These are phyloP conservation scores for Drosophila tani DNA, from an alignment of 1,140 invertebrate genomes.

Conservation along the genomic window DNA sequence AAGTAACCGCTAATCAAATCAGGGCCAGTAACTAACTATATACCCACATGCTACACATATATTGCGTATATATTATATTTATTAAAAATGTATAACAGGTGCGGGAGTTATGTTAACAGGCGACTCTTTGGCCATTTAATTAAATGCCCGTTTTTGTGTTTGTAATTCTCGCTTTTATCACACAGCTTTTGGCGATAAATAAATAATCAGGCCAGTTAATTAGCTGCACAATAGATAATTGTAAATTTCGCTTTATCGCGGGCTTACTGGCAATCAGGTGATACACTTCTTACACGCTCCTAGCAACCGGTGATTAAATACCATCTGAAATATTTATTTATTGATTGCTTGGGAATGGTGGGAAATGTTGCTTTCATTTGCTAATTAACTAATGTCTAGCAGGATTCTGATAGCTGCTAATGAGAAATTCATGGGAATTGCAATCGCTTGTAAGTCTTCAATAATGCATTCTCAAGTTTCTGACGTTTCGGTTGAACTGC, in stretches of 20 bases:
- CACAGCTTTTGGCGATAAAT: constrained; percentile 4
- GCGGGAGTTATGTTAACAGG: constrained; percentile 5
- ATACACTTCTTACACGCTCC: constrained; percentile 37
- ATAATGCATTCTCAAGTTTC: background rate
- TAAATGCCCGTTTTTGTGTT: background rate
- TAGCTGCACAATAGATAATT: constrained; percentile 25
- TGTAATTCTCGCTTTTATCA: constrained; percentile 20
- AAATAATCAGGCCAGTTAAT: constrained; percentile 27
- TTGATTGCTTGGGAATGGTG: constrained; percentile 1
- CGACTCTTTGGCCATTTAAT: background rate
- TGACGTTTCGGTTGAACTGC: background rate
- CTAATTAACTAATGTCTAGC: constrained; percentile 4
- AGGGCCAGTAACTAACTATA: background rate
- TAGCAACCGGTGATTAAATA: constrained; percentile 31
- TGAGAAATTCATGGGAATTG: constrained; percentile 5
- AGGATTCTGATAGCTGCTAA: background rate
- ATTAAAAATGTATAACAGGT: background rate
- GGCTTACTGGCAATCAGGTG: constrained; percentile 17
- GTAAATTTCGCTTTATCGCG: constrained; percentile 10
- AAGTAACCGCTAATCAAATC: constrained; percentile 51
- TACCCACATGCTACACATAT: background rate
- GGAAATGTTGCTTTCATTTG: constrained; percentile 11
- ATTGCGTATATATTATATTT: background rate
- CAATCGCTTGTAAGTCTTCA: background rate
- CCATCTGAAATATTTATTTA: constrained; percentile 21